Base-by-base conservation (phyloP, 35 echinoderm and acorn worm genomes). In the Acanthaster planci region DNA sequence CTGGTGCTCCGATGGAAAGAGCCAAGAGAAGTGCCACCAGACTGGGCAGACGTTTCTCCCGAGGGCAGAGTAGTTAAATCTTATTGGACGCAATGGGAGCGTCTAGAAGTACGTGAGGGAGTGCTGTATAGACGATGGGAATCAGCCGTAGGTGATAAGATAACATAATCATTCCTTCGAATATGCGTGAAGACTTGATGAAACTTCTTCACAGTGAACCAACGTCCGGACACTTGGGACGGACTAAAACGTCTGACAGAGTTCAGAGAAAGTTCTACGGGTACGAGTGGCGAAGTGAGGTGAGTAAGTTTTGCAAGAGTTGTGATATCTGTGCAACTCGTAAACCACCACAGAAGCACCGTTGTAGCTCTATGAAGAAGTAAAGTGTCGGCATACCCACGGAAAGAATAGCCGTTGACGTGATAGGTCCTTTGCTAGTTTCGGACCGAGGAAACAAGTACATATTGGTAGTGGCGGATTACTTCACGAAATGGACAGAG, bases 401-500 rank as follows among this genome's bases (percentile, higher is more conserved):
- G 82, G 89, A 91, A 31, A 30, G 89, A 52, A 22, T 76, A 32
- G 89, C 83, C 8, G 14, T 91, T 27, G 67, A 91, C 67, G 19
- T n/a, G n/a, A n/a, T n/a, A n/a, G n/a, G n/a, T n/a, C n/a, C n/a
- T n/a, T n/a, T n/a, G n/a, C n/a, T n/a, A n/a, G n/a, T n/a, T n/a
- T n/a, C n/a, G n/a, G n/a, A n/a, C n/a, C n/a, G n/a, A n/a, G n/a
- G n/a, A n/a, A n/a, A n/a, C n/a, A n/a, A n/a, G n/a, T n/a, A n/a
- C n/a, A n/a, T n/a, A n/a, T n/a, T n/a, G n/a, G n/a, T n/a, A n/a
- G n/a, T n/a, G n/a, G n/a, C n/a, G n/a, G n/a, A n/a, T n/a, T n/a
- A n/a, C n/a, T n/a, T n/a, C n/a, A n/a, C n/a, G n/a, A n/a, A n/a
- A n/a, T n/a, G n/a, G n/a, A n/a, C n/a, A n/a, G n/a, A n/a, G n/a